A percentile compares a stretch with the other conserved stretches of the same genome.
Conservation (phyloP, 2,888 invertebrate species). For the Polydrusus pterygomalis region DNA sequence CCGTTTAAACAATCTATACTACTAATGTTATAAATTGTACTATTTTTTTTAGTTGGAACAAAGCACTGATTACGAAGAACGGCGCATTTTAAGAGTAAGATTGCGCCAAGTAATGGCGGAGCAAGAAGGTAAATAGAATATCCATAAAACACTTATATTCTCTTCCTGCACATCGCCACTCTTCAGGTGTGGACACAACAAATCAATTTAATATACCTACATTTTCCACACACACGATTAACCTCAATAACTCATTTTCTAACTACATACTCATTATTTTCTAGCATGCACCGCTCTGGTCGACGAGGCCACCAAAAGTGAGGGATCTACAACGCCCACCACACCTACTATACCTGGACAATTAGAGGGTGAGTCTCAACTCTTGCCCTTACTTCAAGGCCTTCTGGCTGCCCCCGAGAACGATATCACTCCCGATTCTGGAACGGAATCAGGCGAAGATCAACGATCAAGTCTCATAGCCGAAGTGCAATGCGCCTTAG, state of each 20-base stretch:
- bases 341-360: slow-evolving; percentile 63
- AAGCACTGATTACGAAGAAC: slow-evolving; percentile 90
- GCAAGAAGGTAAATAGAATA: slow-evolving; percentile 82
- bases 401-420: slow-evolving; percentile 74
- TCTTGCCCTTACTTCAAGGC: slow-evolving; percentile 81
- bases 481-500: slow-evolving; percentile 72
- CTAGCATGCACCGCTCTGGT: slow-evolving; percentile 74
- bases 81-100: slow-evolving; percentile 86
- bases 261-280: slow-evolving; percentile 54
- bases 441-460: slow-evolving; percentile 83
- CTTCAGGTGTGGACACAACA: not conserved
- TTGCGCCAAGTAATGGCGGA: slow-evolving; percentile 90
- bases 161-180: not conserved
- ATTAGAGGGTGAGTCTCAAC: slow-evolving; percentile 84
- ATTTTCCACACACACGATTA: not conserved
- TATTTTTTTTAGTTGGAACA: slow-evolving; percentile 81
- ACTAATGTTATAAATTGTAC: not conserved
- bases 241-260: slow-evolving; percentile 18
- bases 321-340: slow-evolving; percentile 56
- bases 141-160: not conserved
- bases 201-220: not conserved
- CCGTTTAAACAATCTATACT: not conserved
- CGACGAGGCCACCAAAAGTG: slow-evolving; percentile 72
- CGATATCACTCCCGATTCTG: slow-evolving; percentile 76
- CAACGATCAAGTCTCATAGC: slow-evolving; percentile 75